These are phyloP conservation scores for Alces alces DNA, from an alignment of 2,113 vertebrate genomes.

Conservation along the genomic window DNA sequence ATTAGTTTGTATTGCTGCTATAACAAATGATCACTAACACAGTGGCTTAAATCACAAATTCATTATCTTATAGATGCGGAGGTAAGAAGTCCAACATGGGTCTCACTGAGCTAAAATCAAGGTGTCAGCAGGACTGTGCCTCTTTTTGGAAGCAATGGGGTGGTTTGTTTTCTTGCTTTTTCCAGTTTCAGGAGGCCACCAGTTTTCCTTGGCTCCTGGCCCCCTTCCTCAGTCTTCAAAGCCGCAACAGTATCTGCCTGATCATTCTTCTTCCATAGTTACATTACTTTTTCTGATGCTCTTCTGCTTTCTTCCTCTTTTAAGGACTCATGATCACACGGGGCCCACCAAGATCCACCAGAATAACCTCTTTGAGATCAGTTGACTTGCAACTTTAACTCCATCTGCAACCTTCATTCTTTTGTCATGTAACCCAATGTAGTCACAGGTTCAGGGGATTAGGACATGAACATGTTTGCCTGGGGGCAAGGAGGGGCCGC, in stretches of 20 bases:
- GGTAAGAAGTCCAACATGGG: background rate
- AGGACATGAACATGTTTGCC: background rate
- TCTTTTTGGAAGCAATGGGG: background rate
- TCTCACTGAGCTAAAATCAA: background rate
- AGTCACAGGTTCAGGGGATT: background rate
- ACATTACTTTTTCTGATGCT: background rate
- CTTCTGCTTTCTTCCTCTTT: background rate
- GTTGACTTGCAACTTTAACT: background rate
- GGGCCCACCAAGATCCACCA: background rate
- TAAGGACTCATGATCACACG: background rate
- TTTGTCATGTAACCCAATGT: constrained; percentile 15
- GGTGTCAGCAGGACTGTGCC: background rate
- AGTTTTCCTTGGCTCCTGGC: background rate
- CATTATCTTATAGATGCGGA: background rate
- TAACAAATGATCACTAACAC: constrained; percentile 2
- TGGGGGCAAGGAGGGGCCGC: background rate
- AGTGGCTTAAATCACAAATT: background rate
- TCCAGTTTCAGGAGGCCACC: background rate
- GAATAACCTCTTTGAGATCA: background rate
- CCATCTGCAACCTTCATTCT: background rate
- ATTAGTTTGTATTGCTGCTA: background rate
- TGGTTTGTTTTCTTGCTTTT: constrained; percentile 15
- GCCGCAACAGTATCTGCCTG: background rate
- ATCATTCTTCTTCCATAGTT: background rate
- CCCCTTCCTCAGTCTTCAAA: background rate